A percentile compares a stretch with the other conserved stretches of the same genome.
phyloP scores from a whole-genome alignment of 2,113 vertebrate genomes.

The Chunga burmeisteri region DNA sequence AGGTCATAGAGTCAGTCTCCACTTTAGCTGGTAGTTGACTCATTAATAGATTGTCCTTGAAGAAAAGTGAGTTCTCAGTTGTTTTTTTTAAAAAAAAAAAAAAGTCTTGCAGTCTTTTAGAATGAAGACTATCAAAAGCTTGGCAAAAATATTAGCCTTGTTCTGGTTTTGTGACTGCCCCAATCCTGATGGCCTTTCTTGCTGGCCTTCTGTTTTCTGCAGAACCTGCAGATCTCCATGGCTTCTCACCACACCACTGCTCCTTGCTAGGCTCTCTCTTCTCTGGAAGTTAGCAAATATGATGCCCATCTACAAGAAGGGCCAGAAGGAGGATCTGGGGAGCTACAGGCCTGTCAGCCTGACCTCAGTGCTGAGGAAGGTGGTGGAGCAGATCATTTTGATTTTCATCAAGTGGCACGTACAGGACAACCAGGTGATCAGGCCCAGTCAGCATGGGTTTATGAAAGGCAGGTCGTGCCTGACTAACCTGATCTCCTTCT shows the following conservation, averaged over 20 bases:
- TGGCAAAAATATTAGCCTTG: not conserved
- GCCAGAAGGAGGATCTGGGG: no score
- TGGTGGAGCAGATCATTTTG: no score
- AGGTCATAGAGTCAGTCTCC: constrained; percentile 1
- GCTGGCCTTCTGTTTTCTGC: not conserved
- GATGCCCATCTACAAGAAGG: no score
- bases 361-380: no score
- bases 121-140: not conserved
- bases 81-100: not conserved
- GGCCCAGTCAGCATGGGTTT: no score
- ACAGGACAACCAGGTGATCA: no score
- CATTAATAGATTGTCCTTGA: constrained; percentile 4
- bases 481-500: no score
- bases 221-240: not conserved
- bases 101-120: not conserved
- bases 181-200: not conserved
- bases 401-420: no score
- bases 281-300: not conserved
- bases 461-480: no score
- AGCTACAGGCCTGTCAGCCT: no score
- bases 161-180: not conserved
- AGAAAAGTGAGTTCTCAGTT: not conserved
- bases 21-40: not conserved
- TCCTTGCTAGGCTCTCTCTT: not conserved
- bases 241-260: not conserved